phyloP scores from a whole-genome alignment of 2,888 invertebrate species.

The Plagodis pulveraria region DNA sequence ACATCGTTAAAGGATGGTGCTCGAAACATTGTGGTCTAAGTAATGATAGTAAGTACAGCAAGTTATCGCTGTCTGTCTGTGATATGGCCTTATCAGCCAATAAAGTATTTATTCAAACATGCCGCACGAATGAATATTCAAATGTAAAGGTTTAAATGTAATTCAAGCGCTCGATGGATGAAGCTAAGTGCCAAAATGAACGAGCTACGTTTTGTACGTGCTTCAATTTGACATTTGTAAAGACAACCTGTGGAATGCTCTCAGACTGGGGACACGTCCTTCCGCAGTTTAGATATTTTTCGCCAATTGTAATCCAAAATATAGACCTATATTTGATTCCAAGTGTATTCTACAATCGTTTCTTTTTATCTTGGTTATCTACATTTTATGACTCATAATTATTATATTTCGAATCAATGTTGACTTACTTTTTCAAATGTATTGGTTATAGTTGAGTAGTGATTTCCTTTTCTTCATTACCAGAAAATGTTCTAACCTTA shows the following conservation, averaged over 20 bases:
- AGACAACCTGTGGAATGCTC: neutral
- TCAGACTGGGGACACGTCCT: neutral
- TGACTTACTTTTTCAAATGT: too few species aligned
- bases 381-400: too few species aligned
- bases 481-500: too few species aligned
- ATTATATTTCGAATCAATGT: too few species aligned
- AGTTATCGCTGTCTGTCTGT: conserved; percentile 43
- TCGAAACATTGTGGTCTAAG: neutral
- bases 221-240: neutral
- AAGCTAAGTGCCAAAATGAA: neutral
- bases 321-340: too few species aligned
- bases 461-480: too few species aligned
- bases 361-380: too few species aligned
- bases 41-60: conserved; percentile 42
- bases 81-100: too few species aligned
- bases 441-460: too few species aligned
- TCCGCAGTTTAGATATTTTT: neutral
- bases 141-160: neutral
- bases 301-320: too few species aligned
- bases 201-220: neutral
- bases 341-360: too few species aligned
- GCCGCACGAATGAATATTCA: neutral
- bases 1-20: neutral
- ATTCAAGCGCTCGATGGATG: neutral
- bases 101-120: too few species aligned